Evolutionary conservation across 37 sponge, comb jelly and placozoan genomes (phyloP).

Genomic region (Oopsacas minuta): DNA sequence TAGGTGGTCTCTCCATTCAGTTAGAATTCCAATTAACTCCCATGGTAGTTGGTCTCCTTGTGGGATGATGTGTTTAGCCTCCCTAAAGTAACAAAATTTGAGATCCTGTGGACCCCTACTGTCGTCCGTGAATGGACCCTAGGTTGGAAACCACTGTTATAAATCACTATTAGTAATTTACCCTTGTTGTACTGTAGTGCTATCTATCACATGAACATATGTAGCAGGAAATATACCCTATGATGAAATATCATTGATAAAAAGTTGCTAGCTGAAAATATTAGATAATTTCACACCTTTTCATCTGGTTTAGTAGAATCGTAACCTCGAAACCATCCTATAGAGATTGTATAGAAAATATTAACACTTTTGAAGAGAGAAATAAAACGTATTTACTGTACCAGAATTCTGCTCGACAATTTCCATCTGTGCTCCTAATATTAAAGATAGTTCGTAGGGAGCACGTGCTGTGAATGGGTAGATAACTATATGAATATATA

Average conservation of each 20-base stretch:
- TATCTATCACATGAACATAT: slow-evolving; percentile 1
- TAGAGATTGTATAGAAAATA: background rate
- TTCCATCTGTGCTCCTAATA: background rate
- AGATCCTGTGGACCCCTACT: no score
- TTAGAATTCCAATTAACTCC: slow-evolving; percentile 1
- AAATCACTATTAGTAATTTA: no score
- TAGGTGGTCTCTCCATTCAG: background rate
- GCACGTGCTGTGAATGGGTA: background rate
- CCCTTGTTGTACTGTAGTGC: background rate
- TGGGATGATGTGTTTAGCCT: background rate
- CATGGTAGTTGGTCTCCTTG: slow-evolving; percentile 15
- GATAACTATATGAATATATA: no score
- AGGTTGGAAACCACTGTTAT: no score
- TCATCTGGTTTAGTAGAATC: background rate
- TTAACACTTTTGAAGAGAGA: background rate
- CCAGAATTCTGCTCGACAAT: background rate
- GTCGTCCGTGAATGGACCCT: no score
- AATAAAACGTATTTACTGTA: background rate
- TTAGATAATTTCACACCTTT: background rate
- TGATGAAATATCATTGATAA: background rate
- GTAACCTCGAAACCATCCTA: slow-evolving; percentile 14
- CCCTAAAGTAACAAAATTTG: background rate
- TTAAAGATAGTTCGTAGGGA: background rate
- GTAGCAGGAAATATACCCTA: slow-evolving; percentile 3
- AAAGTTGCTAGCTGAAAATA: background rate